phyloP scores from a whole-genome alignment of 2,797 vertebrate species.

The Parauchenoglanis punctatus region DNA sequence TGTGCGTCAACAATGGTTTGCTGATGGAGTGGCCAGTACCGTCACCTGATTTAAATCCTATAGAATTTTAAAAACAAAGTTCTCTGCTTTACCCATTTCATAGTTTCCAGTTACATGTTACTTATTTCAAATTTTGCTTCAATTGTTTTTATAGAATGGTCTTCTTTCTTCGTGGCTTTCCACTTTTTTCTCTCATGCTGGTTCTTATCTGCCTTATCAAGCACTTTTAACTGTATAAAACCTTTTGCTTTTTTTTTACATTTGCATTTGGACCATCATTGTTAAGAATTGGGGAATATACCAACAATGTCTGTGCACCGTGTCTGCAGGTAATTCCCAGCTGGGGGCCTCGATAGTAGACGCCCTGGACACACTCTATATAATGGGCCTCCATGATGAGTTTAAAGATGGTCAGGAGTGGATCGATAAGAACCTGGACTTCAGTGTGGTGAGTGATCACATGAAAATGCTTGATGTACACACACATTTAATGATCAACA shows the following conservation, averaged over 20 bases:
- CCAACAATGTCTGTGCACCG: background rate
- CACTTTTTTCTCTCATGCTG: background rate
- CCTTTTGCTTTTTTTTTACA: no score
- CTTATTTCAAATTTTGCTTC: background rate
- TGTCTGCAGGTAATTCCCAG: constrained; percentile 88
- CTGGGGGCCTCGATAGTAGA: constrained; percentile 96
- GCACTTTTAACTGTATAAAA: background rate
- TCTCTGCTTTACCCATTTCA: background rate
- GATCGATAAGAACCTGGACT: constrained; percentile 96
- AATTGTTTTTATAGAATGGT: background rate
- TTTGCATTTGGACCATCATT: background rate
- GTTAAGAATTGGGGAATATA: background rate
- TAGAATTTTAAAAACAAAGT: no score
- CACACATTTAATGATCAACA: background rate
- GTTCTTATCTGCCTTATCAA: background rate
- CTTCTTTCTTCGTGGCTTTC: background rate
- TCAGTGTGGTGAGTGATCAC: constrained; percentile 84
- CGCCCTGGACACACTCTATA: constrained; percentile 94
- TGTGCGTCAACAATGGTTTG: no score
- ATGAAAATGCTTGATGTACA: background rate
- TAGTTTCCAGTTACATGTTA: background rate
- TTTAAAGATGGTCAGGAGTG: constrained; percentile 96
- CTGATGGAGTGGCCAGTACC: no score
- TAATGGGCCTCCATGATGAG: constrained; percentile 96
- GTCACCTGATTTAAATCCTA: no score